These are phyloP conservation scores for Ophion obscuratus DNA, from an alignment of 2,888 invertebrate genomes.

Conservation along the genomic window DNA sequence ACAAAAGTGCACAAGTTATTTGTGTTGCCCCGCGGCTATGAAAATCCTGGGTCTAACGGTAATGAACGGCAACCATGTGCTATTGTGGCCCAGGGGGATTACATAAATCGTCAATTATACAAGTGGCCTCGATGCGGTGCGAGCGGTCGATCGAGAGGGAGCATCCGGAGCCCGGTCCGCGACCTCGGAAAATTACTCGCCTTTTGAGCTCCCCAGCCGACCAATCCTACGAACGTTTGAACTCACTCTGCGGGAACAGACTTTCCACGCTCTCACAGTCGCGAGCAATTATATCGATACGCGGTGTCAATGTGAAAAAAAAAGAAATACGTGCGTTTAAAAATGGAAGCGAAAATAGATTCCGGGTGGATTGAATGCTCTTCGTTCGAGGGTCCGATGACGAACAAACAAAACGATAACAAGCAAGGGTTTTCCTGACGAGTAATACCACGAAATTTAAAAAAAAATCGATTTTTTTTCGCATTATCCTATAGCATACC, in stretches of 20 bases:
- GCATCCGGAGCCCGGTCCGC: neutral
- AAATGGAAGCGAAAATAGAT: neutral
- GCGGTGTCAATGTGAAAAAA: neutral
- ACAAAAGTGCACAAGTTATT: slow-evolving; percentile 24
- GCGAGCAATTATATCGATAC: neutral
- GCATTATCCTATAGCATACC: too few relatives aligned
- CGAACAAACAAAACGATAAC: neutral
- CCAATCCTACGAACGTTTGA: slow-evolving; percentile 7
- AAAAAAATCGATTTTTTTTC: too few relatives aligned
- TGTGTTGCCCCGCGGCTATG: slow-evolving; percentile 27
- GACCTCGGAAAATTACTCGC: slow-evolving; percentile 20
- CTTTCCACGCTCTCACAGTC: neutral
- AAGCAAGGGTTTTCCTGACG: too few relatives aligned
- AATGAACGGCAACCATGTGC: slow-evolving; percentile 31
- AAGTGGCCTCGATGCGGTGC: slow-evolving; percentile 14
- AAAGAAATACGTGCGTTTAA: neutral
- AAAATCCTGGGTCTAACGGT: slow-evolving; percentile 33
- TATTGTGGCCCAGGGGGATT: slow-evolving; percentile 32
- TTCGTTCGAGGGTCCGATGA: neutral
- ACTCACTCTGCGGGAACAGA: neutral
- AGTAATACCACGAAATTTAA: too few relatives aligned
- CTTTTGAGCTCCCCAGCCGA: neutral
- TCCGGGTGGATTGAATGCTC: neutral
- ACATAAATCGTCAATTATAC: slow-evolving; percentile 60
- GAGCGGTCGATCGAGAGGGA: slow-evolving; percentile 41